Percentiles rank a stretch among this genome's conserved stretches.
Evolutionary conservation across 2,888 invertebrate genomes (phyloP).

Genomic region (Cyaniris semiargus): DNA sequence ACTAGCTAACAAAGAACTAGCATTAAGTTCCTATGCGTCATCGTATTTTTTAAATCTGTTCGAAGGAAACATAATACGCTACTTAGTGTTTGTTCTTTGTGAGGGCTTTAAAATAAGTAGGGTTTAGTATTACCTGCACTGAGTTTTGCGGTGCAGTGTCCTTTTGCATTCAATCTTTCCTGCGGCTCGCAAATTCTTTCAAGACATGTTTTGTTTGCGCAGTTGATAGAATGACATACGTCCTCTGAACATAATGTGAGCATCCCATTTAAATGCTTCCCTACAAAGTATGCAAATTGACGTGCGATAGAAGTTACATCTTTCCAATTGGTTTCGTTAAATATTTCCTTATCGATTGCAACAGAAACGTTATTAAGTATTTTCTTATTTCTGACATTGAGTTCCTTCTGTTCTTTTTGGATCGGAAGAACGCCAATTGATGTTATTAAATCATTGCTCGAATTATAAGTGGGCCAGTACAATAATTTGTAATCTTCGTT

Average conservation of each 20-base stretch:
- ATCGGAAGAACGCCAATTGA: background rate
- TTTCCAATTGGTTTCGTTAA: constrained; percentile 69
- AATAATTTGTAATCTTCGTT: constrained; percentile 55
- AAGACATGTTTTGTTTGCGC: constrained; percentile 60
- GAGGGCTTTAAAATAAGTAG: background rate
- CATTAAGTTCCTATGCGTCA: background rate
- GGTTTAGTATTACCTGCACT: constrained; percentile 50
- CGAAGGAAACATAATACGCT: constrained; percentile 9
- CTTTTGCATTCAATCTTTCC: constrained; percentile 62
- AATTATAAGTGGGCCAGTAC: constrained; percentile 60
- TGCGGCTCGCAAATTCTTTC: constrained; percentile 62
- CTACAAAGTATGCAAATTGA: constrained; percentile 67
- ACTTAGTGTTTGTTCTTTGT: constrained; percentile 3
- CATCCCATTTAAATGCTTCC: constrained; percentile 68
- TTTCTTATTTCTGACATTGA: constrained; percentile 60
- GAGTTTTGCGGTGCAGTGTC: constrained; percentile 65
- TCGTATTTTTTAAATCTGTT: constrained; percentile 15
- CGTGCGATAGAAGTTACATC: constrained; percentile 66
- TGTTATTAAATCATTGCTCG: constrained; percentile 45
- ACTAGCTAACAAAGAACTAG: background rate
- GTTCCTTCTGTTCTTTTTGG: constrained; percentile 56
- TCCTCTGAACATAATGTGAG: constrained; percentile 68
- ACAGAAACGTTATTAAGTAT: constrained; percentile 57
- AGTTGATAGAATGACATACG: constrained; percentile 71
- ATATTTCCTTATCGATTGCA: constrained; percentile 65